Evolutionary conservation across 1,140 invertebrate species (phyloP), one percentile per base, ranked within the genome.

Genomic region (Zaprionus taronus): DNA sequence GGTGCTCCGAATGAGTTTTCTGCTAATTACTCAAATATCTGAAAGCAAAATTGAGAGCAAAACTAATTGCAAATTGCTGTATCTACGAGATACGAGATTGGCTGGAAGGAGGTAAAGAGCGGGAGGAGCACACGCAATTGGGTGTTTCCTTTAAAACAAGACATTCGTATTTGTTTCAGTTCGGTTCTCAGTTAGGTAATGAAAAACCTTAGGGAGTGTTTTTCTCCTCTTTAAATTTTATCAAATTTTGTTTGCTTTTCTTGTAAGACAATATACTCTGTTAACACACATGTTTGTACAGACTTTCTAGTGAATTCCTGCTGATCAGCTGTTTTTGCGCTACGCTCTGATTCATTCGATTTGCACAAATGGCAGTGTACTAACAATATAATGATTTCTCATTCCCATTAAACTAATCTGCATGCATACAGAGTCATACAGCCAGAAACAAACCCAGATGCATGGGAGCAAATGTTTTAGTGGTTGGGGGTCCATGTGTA

Each of bases 1-100:
- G 26, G 5, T 61, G 44, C 56, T 63, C 58, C 41, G 41, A 47
- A 5, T 22, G 47, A 6, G 20, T 51, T 51, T 15, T 47, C 68
- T 41, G 67, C 64, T 84, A 81, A 84, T 84, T 85, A 79, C 69
- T 68, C 62, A 31, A 67, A 67, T n/a, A 68, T 26, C 26, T 66
- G 49, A 71, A 72, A 79, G 56, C 26, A 56, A 86, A 89, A 81
- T 75, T 49, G 80, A 84, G 84, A 87, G 81, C 78, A 79, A 71
- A 81, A 81, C 84, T 76, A 87, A 87, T 89, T 76, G 79, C 56
- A 87, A 83, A 84, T 78, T 78, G 56, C 14, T 76, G 73, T 72
- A 66, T 9, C 60, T 51, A 15, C 34, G 11, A 75, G 61, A 72
- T 53, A 65, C 24, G 15, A 56, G 15, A 3, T 34, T 34, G 31